phyloP scores from a whole-genome alignment of 2,888 invertebrate species.

The Phaedon cochleariae region DNA sequence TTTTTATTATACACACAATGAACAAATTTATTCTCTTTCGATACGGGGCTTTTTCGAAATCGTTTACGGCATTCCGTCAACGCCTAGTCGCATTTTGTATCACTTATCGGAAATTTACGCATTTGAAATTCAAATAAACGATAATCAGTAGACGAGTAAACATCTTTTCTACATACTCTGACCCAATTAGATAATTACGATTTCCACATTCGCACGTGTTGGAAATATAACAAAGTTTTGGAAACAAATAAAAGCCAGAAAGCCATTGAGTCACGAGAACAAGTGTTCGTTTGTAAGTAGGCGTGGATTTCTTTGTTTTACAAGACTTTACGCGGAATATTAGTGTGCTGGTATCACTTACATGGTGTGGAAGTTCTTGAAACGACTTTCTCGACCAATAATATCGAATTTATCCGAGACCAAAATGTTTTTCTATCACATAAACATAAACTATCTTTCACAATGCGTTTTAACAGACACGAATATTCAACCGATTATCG shows the following conservation, averaged over 20 bases:
- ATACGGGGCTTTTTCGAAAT: too few relatives aligned
- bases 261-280: not conserved
- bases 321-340: not conserved
- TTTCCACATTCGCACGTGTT: slow-evolving; percentile 1
- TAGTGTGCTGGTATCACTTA: not conserved
- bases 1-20: too few relatives aligned
- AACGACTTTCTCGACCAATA: not conserved
- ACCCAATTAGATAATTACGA: not conserved
- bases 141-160: not conserved
- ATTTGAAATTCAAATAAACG: not conserved
- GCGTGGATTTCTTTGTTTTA: not conserved
- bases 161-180: not conserved
- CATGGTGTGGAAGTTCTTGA: not conserved
- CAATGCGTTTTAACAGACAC: not conserved
- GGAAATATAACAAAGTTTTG: not conserved
- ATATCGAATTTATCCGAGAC: not conserved
- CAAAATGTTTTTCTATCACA: not conserved
- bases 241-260: not conserved
- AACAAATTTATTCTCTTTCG: too few relatives aligned
- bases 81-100: not conserved
- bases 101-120: not conserved
- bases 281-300: not conserved
- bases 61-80: not conserved
- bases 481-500: not conserved
- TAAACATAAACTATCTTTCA: not conserved